Base-by-base conservation (phyloP, 2,797 vertebrate species). In the Acestrorhynchus altus region DNA sequence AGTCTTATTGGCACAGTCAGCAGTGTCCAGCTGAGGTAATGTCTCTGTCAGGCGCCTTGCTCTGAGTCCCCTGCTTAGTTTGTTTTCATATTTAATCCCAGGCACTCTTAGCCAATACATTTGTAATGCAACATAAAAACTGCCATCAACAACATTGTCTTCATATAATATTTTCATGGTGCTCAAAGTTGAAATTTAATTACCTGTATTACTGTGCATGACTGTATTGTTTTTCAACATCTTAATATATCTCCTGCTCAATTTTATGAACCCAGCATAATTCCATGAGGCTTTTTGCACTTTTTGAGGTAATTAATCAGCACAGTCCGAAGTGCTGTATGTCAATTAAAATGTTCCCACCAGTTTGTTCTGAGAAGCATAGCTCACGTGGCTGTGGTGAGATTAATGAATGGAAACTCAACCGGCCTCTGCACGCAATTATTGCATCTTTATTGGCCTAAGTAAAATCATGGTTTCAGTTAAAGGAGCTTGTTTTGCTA, bases 401-500 rank as follows among this genome's bases (percentile, higher is more conserved):
- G 68, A 69, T 44, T 56, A 87, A 82, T 87, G 78, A 85, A 86
- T 89, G 86, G 84, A 91, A 91, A 89, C 84, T 91, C 84, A 83
- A 85, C 76, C 79, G 81, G 80, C 74, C 76, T 81, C 79, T 52
- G 57, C 76, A 84, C 73, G 82, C 83, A 89, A 82, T 91, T 87
- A 87, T 76, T 91, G 78, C 78, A 77, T 82, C 57, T 91, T 91
- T 91, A 90, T 79, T 84, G 88, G 84, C 76, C 79, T 78, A 78
- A 90, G 87, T 86, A 87, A 92, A 91, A 84, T 81, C 74, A 83
- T 80, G 70, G 67, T 72, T 84, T 83, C 71, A 84, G 84, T 90
- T 88, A 87, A 87, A 87, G 66, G 69, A 44, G 67, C 42, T 31
- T 69, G 31, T 83, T 87, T 86, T 84, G 51, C 60, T 2, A 61